Percentiles rank a stretch among this genome's conserved stretches.
Evolutionary conservation across 2,888 invertebrate species (phyloP).

Genomic region (Orchesella flavescens): DNA sequence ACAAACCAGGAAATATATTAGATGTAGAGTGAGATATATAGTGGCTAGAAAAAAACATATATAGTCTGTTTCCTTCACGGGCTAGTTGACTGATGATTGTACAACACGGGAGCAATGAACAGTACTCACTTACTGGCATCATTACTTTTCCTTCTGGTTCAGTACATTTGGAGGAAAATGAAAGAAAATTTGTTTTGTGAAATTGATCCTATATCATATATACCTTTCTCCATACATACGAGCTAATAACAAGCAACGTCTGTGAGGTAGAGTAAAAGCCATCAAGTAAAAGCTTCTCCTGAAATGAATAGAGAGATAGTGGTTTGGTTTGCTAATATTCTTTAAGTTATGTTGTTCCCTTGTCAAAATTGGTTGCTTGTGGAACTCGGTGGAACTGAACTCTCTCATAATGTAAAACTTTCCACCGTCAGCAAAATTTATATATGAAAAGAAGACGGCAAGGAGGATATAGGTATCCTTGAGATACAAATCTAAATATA

Average conservation of each 20-base stretch:
- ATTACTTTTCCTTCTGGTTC: background rate
- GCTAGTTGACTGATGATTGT: background rate
- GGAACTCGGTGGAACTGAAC: too few species aligned
- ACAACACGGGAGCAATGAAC: background rate
- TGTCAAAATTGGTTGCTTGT: constrained; percentile 50
- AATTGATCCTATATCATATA: background rate
- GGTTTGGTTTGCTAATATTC: constrained; percentile 46
- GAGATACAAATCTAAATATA: too few species aligned
- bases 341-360: constrained; percentile 27
- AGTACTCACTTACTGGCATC: background rate
- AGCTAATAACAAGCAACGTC: too few species aligned
- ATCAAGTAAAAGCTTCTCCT: background rate
- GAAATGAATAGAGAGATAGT: background rate
- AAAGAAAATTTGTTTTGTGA: background rate
- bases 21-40: background rate
- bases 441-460: background rate
- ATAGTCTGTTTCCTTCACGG: background rate
- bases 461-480: too few species aligned
- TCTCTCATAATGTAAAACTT: constrained; percentile 6
- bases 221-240: too few species aligned
- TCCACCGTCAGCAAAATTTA: background rate
- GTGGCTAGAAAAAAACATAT: too few species aligned
- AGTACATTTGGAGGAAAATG: background rate
- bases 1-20: background rate
- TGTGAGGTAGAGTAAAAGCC: background rate